A percentile compares a stretch with the other conserved stretches of the same genome.
phyloP scores from a whole-genome alignment of 1,140 invertebrate genomes.

The Bombyx mori region DNA sequence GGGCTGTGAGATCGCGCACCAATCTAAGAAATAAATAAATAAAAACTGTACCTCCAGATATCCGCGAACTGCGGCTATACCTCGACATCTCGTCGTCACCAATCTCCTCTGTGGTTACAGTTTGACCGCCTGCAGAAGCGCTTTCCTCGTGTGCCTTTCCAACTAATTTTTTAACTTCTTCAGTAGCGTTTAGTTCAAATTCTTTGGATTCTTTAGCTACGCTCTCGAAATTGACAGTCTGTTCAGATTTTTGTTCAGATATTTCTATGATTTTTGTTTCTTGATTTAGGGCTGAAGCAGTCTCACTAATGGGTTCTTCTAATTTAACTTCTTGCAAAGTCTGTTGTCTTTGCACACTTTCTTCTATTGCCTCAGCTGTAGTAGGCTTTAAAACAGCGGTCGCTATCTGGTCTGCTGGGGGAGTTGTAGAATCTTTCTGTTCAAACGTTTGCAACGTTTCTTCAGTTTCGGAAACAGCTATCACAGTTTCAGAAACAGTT shows the following conservation, averaged over 20 bases:
- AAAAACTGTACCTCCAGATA: conserved; percentile 70
- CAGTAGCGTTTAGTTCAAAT: background rate
- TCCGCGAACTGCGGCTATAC: conserved; percentile 72
- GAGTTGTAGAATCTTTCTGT: background rate
- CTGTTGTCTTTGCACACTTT: conserved; percentile 11
- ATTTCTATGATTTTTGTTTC: conserved; percentile 8
- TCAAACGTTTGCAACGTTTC: background rate
- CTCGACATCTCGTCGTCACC: conserved; percentile 74
- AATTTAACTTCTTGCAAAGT: background rate
- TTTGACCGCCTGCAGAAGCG: conserved; percentile 32
- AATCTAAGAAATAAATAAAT: too few species aligned
- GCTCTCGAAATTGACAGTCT: background rate
- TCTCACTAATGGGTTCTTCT: background rate
- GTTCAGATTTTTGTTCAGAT: conserved; percentile 20
- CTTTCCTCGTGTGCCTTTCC: conserved; percentile 19
- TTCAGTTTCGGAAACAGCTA: background rate
- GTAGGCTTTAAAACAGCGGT: background rate
- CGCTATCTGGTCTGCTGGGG: background rate
- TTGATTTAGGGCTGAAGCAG: background rate
- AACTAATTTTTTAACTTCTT: conserved; percentile 14
- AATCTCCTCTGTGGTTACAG: conserved; percentile 59
- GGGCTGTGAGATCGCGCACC: too few species aligned
- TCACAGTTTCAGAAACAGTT: conserved; percentile 1
- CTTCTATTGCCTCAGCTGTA: conserved; percentile 5
- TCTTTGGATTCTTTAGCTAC: conserved; percentile 6